Evolutionary conservation across 2,888 invertebrate species (phyloP).

Genomic region (Aproaerema taeniolella): DNA sequence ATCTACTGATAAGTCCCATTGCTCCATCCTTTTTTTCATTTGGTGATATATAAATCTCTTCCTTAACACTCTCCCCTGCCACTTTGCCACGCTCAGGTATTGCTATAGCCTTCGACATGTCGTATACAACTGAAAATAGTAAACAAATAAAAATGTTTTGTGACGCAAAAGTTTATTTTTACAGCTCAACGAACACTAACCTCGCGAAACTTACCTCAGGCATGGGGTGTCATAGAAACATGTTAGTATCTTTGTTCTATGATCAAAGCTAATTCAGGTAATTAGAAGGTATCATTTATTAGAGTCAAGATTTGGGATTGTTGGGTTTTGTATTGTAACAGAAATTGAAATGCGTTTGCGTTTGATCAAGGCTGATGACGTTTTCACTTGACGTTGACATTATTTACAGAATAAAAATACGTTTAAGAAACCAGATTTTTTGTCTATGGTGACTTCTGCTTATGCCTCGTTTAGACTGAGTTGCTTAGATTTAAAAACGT

Average conservation of each 20-base stretch:
- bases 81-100: conserved; percentile 63
- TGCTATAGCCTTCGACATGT: conserved; percentile 64
- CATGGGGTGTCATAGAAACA: conserved; percentile 55
- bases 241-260: conserved; percentile 29
- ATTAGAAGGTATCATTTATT: no score
- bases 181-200: conserved; percentile 25
- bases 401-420: no score
- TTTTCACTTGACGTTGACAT: conserved; percentile 34
- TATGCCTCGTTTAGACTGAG: no score
- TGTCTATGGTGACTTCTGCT: no score
- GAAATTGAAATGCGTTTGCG: conserved; percentile 44
- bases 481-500: no score
- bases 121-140: conserved; percentile 50
- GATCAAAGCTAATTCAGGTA: no score
- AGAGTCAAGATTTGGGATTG: no score
- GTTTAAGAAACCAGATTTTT: no score
- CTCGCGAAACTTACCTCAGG: conserved; percentile 35
- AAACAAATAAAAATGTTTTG: conserved; percentile 66
- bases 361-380: conserved; percentile 29
- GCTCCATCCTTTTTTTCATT: conserved; percentile 59
- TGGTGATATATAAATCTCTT: conserved; percentile 56
- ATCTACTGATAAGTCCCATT: conserved; percentile 55
- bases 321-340: conserved; percentile 40
- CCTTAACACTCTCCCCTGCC: conserved; percentile 48
- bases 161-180: conserved; percentile 71